Conservation (phyloP, 1,140 invertebrate genomes). For the Leptopilina clavipes region DNA sequence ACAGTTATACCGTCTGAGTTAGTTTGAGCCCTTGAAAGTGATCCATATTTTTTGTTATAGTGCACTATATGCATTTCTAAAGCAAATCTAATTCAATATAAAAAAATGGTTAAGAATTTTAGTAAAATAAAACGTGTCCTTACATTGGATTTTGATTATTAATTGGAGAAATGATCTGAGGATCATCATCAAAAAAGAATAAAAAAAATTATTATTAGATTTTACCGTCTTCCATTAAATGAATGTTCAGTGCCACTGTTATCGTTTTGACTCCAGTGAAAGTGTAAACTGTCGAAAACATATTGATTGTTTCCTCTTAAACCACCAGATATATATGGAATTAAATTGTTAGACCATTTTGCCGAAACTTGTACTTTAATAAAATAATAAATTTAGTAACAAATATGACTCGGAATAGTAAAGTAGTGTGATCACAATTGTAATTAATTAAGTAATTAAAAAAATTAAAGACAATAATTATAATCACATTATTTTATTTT, state of each 20-base stretch:
- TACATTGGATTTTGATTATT: too few species aligned
- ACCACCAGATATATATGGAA: neutral
- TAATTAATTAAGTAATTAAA: too few species aligned
- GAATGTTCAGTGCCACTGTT: neutral
- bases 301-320: neutral
- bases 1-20: neutral
- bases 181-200: too few species aligned
- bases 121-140: too few species aligned
- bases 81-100: neutral
- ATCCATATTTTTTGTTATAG: neutral
- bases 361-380: neutral
- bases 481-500: too few species aligned
- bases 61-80: constrained; percentile 10
- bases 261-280: neutral
- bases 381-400: neutral
- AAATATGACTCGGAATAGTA: too few species aligned
- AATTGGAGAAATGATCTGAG: too few species aligned
- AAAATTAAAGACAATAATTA: too few species aligned
- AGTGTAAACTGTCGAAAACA: constrained; percentile 5
- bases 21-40: neutral
- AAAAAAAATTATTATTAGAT: neutral
- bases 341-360: neutral
- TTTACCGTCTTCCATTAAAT: neutral
- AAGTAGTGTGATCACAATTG: too few species aligned
- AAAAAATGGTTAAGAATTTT: too few species aligned